Percentiles rank a stretch among this genome's conserved stretches.
phyloP scores from a whole-genome alignment of 1,140 invertebrate species.

The Aethina tumida region DNA sequence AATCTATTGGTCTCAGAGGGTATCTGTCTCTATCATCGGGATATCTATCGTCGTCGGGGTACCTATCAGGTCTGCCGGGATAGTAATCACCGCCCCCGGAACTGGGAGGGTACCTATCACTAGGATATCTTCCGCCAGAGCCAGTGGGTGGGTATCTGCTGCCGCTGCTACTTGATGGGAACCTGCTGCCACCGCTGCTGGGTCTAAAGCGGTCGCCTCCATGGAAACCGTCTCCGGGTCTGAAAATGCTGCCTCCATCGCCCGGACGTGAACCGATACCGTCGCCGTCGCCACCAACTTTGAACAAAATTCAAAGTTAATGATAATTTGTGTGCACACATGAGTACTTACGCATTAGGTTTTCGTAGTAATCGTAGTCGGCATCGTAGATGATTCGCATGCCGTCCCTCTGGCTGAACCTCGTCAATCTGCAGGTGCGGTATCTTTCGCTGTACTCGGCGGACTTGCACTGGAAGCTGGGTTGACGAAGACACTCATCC shows the following conservation, averaged over 20 bases:
- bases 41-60: conserved; percentile 32
- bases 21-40: conserved; percentile 34
- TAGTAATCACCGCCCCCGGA: conserved; percentile 35
- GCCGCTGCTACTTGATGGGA: conserved; percentile 22
- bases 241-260: conserved; percentile 21
- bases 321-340: conserved; percentile 3
- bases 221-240: conserved; percentile 20
- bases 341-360: conserved; percentile 71
- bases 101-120: conserved; percentile 27
- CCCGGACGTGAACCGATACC: conserved; percentile 16
- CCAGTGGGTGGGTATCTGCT: conserved; percentile 37
- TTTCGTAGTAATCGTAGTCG: conserved; percentile 87
- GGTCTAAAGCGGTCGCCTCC: conserved; percentile 18
- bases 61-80: conserved; percentile 32
- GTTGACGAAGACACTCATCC: conserved; percentile 78
- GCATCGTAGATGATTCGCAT: conserved; percentile 80
- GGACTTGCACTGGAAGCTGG: conserved; percentile 78
- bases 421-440: conserved; percentile 70
- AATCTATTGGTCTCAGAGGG: conserved; percentile 21
- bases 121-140: conserved; percentile 42
- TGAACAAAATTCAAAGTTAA: conserved; percentile 8
- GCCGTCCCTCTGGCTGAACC: conserved; percentile 80
- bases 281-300: conserved; percentile 26
- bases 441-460: conserved; percentile 79
- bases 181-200: conserved; percentile 8